Base-by-base conservation (phyloP, 2,113 vertebrate species). In the Psophia crepitans region DNA sequence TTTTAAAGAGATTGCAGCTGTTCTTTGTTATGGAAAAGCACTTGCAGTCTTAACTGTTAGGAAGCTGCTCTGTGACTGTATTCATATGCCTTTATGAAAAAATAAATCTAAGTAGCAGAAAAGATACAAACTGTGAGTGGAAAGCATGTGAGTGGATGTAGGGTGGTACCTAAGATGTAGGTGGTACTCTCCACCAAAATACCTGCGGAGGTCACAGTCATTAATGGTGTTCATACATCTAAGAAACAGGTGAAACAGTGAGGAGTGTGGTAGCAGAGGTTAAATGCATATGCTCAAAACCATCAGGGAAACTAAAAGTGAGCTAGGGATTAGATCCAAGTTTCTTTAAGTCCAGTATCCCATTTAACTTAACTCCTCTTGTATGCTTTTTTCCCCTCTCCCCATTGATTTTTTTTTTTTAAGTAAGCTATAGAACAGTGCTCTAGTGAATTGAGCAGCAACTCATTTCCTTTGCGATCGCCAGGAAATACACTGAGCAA, bases 401-500 rank as follows among this genome's bases (percentile, higher is more conserved):
- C 63, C 80, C 51, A 22, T 20, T 85, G 49, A 71, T n/a, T 86
- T 71, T 41, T 75, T 46, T 41, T 48, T 46, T 70, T 61, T 61
- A 68, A 90, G 69, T 90, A 51, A 60, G 43, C 80, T 95, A 21
- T 30, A 84, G 73, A 94, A 64, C 46, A 76, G 70, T 83, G 23
- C 87, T 93, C 76, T 91, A 49, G 94, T 92, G 97, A 85, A 93
- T 84, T 95, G 84, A 91, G 81, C 89, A 91, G 83, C 88, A 89
- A n/a, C 89, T 97, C 92, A 87, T 94, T 96, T 95, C 95, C 92
- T 96, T 44, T 93, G 88, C 61, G 0, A 95, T 95, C 5, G 13
- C 83, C 77, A 82, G 87, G 96, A 96, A 96, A 84, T 89, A 41
- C 69, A 22, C 65, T 8, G 48, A 93, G 95, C 92, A 95, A 93